Base-by-base conservation (phyloP, 2,113 vertebrate genomes). In the Pachypanchax playfairii region DNA sequence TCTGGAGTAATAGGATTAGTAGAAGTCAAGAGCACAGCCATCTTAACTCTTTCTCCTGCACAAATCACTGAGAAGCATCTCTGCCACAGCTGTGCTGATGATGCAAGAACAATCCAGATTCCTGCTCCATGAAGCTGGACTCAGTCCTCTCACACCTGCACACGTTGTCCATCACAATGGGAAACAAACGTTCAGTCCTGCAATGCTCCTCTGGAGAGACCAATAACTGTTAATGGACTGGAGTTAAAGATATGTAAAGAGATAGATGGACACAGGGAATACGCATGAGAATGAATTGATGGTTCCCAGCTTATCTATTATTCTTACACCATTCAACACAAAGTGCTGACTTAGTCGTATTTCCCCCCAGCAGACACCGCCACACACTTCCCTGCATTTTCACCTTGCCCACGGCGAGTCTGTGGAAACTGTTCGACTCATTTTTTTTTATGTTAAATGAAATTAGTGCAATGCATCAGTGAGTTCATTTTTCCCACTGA, bases 1-100 rank as follows among this genome's bases (percentile, higher is more conserved):
- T 89, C 87, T 82, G 59, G 20, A 86, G 87, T 90, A 91, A 91
- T 90, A 87, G 88, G 88, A 92, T 92, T 92, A 91, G 81, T 54
- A 64, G 64, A 85, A 89, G 79, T 91, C 84, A 88, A 85, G 79
- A 85, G 85, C 65, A 60, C 18, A 70, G 65, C 77, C 82, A 83
- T 88, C 71, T 88, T 89, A 80, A 87, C 85, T 86, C 84, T 84
- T 89, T 82, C 82, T 85, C 80, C 70, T 69, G 58, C 65, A 75
- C 77, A 85, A 89, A 86, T 86, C 74, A 66, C 84, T 85, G 85
- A 85, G 83, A 83, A 86, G 81, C 79, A 87, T 85, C 86, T 85
- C 65, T 73, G 47, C 65, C 62, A 50, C 52, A 61, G 66, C 66
- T 62, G 50, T 77, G 86, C 84, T 82, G 82, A 89, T 56, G 51